Conservation (phyloP, 1,140 invertebrate species). For the Drosophila parabipectinata region DNA sequence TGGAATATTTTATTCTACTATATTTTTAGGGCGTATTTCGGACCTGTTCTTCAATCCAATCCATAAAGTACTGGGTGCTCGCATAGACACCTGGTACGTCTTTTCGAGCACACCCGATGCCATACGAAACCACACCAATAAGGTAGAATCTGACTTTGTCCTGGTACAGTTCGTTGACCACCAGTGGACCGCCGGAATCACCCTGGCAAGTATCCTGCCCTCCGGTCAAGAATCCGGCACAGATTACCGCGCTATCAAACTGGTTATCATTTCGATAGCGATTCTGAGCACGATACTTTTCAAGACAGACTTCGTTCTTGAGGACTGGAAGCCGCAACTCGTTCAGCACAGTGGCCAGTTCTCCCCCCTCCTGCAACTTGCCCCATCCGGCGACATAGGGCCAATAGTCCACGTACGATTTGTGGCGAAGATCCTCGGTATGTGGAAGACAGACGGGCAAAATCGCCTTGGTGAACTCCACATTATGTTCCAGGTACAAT, state of each 20-base stretch:
- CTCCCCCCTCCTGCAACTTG: constrained; percentile 84
- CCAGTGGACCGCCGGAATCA: constrained; percentile 93
- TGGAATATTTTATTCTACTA: background rate
- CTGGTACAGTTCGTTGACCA: constrained; percentile 84
- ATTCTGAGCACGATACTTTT: constrained; percentile 86
- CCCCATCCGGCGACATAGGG: constrained; percentile 92
- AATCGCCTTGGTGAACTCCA: constrained; percentile 54
- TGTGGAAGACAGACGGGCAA: constrained; percentile 63
- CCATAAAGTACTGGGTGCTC: constrained; percentile 86
- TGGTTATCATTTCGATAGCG: constrained; percentile 87
- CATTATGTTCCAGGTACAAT: constrained; percentile 62
- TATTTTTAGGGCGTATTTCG: constrained; percentile 36
- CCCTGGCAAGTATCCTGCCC: constrained; percentile 93
- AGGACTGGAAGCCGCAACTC: constrained; percentile 90
- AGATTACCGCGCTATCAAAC: constrained; percentile 87
- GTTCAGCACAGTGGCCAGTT: constrained; percentile 86
- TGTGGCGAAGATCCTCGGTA: constrained; percentile 25
- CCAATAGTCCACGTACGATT: constrained; percentile 84
- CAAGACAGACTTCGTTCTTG: constrained; percentile 86
- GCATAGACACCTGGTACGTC: constrained; percentile 91
- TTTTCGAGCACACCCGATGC: constrained; percentile 87
- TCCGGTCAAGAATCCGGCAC: constrained; percentile 89
- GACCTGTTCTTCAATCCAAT: constrained; percentile 79
- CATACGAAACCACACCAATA: constrained; percentile 89
- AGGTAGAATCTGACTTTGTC: constrained; percentile 84